A percentile compares a stretch with the other conserved stretches of the same genome.
Evolutionary conservation across 2,797 vertebrate genomes (phyloP).

Genomic region (Pseudochaenichthys georgianus): DNA sequence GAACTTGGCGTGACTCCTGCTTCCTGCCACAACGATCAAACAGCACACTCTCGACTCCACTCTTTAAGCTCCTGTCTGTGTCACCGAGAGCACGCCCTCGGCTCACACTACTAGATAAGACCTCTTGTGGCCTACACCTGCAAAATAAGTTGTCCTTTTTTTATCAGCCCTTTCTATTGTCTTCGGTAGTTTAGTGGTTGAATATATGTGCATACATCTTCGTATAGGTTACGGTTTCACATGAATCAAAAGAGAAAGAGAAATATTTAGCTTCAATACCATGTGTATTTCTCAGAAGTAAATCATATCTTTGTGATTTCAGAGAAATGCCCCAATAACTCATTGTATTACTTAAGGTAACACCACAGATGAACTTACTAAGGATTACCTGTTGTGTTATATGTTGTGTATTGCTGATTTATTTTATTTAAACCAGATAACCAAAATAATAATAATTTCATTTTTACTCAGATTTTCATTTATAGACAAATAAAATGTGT

Average conservation of each 20-base stretch:
- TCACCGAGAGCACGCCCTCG: neutral
- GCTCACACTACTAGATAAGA: slow-evolving; percentile 21
- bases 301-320: too few species aligned
- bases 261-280: neutral
- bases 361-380: too few species aligned
- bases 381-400: too few species aligned
- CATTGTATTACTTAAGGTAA: too few species aligned
- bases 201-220: slow-evolving; percentile 4
- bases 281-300: too few species aligned
- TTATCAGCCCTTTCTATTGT: slow-evolving; percentile 38
- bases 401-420: too few species aligned
- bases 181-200: slow-evolving; percentile 31
- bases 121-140: slow-evolving; percentile 19
- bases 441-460: too few species aligned
- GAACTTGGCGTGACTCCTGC: neutral
- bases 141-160: neutral
- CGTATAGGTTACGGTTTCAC: slow-evolving; percentile 10
- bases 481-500: too few species aligned
- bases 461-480: too few species aligned
- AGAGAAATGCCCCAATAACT: too few species aligned
- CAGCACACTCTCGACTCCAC: slow-evolving; percentile 3
- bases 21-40: slow-evolving; percentile 50
- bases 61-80: slow-evolving; percentile 31
- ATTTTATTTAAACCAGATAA: too few species aligned
- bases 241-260: slow-evolving; percentile 35